Base-by-base conservation (phyloP, 1,140 invertebrate genomes). In the Drosophila mojavensis region DNA sequence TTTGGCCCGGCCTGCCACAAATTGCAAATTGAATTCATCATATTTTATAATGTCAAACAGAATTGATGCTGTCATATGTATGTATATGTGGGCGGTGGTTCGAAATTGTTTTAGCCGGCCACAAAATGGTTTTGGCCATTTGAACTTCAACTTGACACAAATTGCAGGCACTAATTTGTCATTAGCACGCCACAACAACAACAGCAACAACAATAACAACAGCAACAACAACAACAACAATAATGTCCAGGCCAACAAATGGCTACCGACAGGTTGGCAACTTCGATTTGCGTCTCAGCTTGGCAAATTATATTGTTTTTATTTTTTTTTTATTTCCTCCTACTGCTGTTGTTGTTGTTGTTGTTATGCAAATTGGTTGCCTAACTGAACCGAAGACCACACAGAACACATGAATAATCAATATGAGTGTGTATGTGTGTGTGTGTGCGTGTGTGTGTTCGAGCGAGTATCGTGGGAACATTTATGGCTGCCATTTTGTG, bases 401-500 rank as follows among this genome's bases (percentile, higher is more conserved):
- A 51, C 17, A 24, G 15, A 10, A 36, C 48, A 33, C 5, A 75
- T 59, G 53, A 63, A 75, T 63, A 74, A 63, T 59, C 67, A 59
- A 75, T 71, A 75, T 3, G n/a, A 20, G 15, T 64, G 15, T 64
- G 28, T 28, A 6, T 55, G 47, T 48, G 28, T 39, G 11, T 64
- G 47, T 48, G 28, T 39, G 15, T 55, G 47, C 28, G 15, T 64
- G 47, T 48, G 28, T 17, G 20, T 24, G 20, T 2, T 24, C n/a
- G 39, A 26, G 17, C 28, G 51, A 54, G 56, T 59, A 43, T 66
- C 56, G 43, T 60, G 28, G 53, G 63, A 45, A 53, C 63, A 59
- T 72, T 59, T 76, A 72, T 76, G 59, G 54, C 68, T 77, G 67
- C 81, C 70, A 68, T 73, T 73, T 81, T 71, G 62, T 68, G 43